Evolutionary conservation across 2,888 invertebrate genomes (phyloP).

Genomic region (Lapara coniferarum): DNA sequence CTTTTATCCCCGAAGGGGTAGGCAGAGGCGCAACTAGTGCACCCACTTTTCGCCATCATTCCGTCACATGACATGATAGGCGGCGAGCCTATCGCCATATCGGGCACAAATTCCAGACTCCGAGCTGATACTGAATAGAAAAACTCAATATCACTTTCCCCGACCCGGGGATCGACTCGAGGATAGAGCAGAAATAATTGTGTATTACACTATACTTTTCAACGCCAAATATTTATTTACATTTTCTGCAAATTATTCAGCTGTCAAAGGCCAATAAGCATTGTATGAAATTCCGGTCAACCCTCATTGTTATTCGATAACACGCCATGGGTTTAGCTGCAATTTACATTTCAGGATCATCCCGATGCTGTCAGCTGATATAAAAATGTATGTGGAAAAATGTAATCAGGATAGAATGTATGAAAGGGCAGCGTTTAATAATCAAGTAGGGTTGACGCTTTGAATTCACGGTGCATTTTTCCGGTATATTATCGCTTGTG

Average conservation of each 20-base stretch:
- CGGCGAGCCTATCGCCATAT: too few relatives aligned
- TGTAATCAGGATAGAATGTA: constrained; percentile 23
- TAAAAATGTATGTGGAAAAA: constrained; percentile 25
- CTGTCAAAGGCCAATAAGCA: not conserved
- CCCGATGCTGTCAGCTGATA: constrained; percentile 11
- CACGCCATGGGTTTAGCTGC: not conserved
- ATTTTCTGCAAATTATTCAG: not conserved
- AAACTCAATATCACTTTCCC: too few relatives aligned
- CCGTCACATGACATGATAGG: too few relatives aligned
- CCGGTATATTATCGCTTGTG: too few relatives aligned
- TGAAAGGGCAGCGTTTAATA: not conserved
- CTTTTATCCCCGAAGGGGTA: too few relatives aligned
- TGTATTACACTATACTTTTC: too few relatives aligned
- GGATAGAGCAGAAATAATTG: too few relatives aligned
- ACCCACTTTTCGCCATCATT: too few relatives aligned
- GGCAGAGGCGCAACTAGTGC: too few relatives aligned
- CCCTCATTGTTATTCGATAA: constrained; percentile 9
- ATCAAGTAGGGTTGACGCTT: not conserved
- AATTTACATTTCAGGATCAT: constrained; percentile 17
- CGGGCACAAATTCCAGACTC: too few relatives aligned
- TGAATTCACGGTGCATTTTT: not conserved
- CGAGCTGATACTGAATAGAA: too few relatives aligned
- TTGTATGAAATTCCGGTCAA: not conserved
- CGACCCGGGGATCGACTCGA: too few relatives aligned
- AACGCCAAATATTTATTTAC: not conserved